Evolutionary conservation across 1,140 invertebrate genomes (phyloP).

Genomic region (Sycophaga agraensis): DNA sequence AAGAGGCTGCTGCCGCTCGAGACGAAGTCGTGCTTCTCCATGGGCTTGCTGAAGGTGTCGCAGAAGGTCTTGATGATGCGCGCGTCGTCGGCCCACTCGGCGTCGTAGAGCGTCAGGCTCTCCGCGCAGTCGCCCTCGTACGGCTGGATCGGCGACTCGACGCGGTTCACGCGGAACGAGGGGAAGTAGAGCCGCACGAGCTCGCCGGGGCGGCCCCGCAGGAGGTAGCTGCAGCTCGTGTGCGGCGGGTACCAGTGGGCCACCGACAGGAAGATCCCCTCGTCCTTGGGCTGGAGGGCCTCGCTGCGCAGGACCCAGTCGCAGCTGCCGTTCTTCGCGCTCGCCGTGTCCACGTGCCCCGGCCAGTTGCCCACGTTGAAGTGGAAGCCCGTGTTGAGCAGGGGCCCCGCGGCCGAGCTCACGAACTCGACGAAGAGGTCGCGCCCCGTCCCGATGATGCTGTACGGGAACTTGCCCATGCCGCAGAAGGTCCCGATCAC

Average conservation of each 20-base stretch:
- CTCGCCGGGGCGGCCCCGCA: slow-evolving; percentile 80
- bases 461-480: slow-evolving; percentile 91
- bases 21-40: slow-evolving; percentile 90
- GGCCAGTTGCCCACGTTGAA: slow-evolving; percentile 93
- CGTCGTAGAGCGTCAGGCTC: slow-evolving; percentile 83
- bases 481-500: slow-evolving; percentile 88
- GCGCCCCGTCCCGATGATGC: slow-evolving; percentile 87
- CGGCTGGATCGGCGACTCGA: slow-evolving; percentile 82
- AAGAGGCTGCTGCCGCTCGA: slow-evolving; percentile 82
- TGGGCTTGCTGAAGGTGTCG: slow-evolving; percentile 85
- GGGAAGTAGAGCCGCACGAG: slow-evolving; percentile 86
- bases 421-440: slow-evolving; percentile 90
- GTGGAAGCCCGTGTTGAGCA: slow-evolving; percentile 88
- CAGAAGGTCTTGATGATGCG: slow-evolving; percentile 89
- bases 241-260: slow-evolving; percentile 91
- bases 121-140: slow-evolving; percentile 87
- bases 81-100: slow-evolving; percentile 80
- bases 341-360: slow-evolving; percentile 83
- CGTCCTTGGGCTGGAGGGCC: slow-evolving; percentile 73
- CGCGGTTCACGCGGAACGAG: slow-evolving; percentile 85
- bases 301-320: slow-evolving; percentile 84
- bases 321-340: slow-evolving; percentile 80
- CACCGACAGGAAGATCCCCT: slow-evolving; percentile 86
- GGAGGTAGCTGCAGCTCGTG: slow-evolving; percentile 86
- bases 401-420: slow-evolving; percentile 82